Conservation (phyloP, 2,797 vertebrate species). For the Mustela erminea region DNA sequence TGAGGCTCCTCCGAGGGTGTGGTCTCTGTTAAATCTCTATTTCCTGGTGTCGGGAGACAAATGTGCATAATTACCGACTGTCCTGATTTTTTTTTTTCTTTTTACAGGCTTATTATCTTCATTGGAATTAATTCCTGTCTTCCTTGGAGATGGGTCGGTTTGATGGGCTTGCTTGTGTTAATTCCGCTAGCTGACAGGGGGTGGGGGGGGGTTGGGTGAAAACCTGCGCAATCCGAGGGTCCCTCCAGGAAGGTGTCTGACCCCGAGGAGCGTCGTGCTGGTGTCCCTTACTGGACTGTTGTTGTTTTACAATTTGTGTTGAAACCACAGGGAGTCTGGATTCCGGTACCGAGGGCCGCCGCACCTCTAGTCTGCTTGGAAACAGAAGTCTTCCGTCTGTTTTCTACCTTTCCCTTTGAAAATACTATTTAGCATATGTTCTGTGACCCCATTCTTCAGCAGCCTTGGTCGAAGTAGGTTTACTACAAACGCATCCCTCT, state of each 20-base stretch:
- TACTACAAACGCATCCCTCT: no score
- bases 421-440: not conserved
- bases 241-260: rapidly evolving
- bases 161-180: not conserved
- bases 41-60: not conserved
- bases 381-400: not conserved
- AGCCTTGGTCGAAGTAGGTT: no score
- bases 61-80: no score
- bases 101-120: not conserved
- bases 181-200: not conserved
- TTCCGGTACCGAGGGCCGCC: not conserved
- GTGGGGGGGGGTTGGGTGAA: not conserved
- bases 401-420: not conserved
- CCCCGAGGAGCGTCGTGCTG: rapidly evolving
- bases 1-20: not conserved
- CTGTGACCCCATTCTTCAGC: not conserved
- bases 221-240: not conserved
- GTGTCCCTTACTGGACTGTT: not conserved
- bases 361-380: not conserved
- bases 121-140: not conserved
- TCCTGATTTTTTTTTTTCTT: not conserved
- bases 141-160: not conserved
- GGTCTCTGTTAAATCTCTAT: not conserved
- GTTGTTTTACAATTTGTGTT: not conserved
- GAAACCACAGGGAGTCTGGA: not conserved